Evolutionary conservation across 2,797 vertebrate genomes (phyloP).

Genomic region (Muscicapa striata): DNA sequence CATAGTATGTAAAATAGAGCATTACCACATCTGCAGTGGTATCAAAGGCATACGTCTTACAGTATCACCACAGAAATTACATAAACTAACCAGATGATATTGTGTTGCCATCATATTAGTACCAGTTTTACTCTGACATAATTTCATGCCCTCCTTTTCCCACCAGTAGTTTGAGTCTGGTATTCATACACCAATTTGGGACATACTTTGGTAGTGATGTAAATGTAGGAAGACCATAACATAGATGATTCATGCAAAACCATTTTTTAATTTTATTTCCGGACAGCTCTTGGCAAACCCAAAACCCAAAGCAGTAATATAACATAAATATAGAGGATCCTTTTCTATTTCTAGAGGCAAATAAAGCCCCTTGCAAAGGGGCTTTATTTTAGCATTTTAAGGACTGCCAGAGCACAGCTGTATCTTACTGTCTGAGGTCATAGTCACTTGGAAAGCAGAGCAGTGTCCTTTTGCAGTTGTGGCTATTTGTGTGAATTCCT

Average conservation of each 20-base stretch:
- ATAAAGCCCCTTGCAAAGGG: constrained; percentile 31
- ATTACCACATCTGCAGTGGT: constrained; percentile 36
- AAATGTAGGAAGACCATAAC: constrained; percentile 68
- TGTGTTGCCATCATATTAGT: constrained; percentile 59
- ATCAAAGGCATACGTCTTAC: constrained; percentile 49
- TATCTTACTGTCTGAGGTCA: constrained; percentile 17
- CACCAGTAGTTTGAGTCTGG: constrained; percentile 58
- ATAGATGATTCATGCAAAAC: constrained; percentile 70
- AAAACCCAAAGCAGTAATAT: constrained; percentile 71
- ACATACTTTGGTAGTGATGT: constrained; percentile 78
- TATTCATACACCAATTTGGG: constrained; percentile 74
- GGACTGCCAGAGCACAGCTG: not conserved
- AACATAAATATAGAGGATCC: constrained; percentile 73
- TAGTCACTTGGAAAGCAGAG: not conserved
- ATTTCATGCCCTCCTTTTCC: constrained; percentile 62
- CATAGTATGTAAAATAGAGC: not conserved
- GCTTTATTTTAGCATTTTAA: constrained; percentile 53
- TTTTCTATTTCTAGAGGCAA: constrained; percentile 75
- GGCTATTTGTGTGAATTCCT: not conserved
- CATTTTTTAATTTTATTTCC: constrained; percentile 41
- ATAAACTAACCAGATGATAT: constrained; percentile 23
- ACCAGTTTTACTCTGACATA: constrained; percentile 67
- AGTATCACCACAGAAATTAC: constrained; percentile 53
- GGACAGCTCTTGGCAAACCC: constrained; percentile 57
- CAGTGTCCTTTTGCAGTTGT: not conserved